phyloP scores from a whole-genome alignment of 2,113 vertebrate genomes.

The Charina bottae region DNA sequence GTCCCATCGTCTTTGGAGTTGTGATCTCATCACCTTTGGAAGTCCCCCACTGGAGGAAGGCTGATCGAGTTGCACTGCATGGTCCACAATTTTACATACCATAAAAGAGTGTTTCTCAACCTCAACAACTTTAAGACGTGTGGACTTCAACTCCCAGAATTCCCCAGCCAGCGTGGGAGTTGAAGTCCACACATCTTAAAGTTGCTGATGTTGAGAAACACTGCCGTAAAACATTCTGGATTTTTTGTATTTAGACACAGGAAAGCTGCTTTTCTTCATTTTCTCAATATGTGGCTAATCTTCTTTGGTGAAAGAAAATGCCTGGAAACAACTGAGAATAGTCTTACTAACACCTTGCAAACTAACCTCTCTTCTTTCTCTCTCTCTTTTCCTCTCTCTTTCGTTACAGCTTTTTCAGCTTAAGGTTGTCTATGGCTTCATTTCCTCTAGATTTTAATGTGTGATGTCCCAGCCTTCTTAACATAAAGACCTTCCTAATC shows the following conservation, averaged over 20 bases:
- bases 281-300: background rate
- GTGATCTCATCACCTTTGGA: no score
- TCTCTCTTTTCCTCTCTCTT: conserved; percentile 60
- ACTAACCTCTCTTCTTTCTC: conserved; percentile 72
- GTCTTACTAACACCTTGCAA: conserved; percentile 24
- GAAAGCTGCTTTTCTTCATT: background rate
- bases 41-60: background rate
- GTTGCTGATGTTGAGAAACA: background rate
- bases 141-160: background rate
- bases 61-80: background rate
- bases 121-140: background rate
- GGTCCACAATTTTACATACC: background rate
- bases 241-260: background rate
- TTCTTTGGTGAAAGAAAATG: background rate
- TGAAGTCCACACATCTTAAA: background rate
- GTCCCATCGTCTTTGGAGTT: no score
- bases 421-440: conserved; percentile 68
- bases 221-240: background rate
- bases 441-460: conserved; percentile 68
- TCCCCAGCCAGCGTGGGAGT: no score
- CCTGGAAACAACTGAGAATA: background rate
- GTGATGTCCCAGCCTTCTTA: conserved; percentile 83
- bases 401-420: conserved; percentile 68
- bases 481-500: conserved; percentile 71
- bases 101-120: background rate